phyloP scores from a whole-genome alignment of 1,140 invertebrate species.

The Apis cerana region DNA sequence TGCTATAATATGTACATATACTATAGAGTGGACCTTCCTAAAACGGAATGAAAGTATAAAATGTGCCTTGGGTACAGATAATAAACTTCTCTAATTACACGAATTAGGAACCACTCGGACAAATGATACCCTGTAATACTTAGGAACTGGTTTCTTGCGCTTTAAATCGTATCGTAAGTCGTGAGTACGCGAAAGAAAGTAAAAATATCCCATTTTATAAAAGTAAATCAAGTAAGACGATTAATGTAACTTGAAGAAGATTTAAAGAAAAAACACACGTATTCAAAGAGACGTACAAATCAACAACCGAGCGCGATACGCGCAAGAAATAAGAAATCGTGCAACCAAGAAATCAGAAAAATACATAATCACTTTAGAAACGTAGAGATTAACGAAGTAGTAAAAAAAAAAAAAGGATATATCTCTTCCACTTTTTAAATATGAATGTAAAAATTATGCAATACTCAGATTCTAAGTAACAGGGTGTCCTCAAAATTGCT shows the following conservation, averaged over 20 bases:
- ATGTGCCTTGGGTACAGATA: constrained; percentile 80
- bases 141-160: constrained; percentile 63
- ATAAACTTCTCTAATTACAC: constrained; percentile 64
- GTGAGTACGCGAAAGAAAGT: neutral
- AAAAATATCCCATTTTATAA: neutral
- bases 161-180: constrained; percentile 22
- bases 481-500: constrained; percentile 70
- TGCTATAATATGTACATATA: constrained; percentile 69
- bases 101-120: constrained; percentile 67
- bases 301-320: constrained; percentile 14
- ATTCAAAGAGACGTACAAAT: neutral
- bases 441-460: constrained; percentile 2
- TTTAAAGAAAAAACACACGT: too few species aligned
- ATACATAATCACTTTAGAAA: constrained; percentile 75
- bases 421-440: constrained; percentile 12
- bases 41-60: constrained; percentile 80
- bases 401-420: neutral
- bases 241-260: too few species aligned
- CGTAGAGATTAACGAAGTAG: constrained; percentile 19
- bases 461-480: constrained; percentile 70
- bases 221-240: too few species aligned
- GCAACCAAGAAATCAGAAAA: constrained; percentile 77
- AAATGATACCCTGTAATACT: constrained; percentile 59
- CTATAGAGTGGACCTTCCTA: constrained; percentile 75
- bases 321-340: constrained; percentile 37